These are phyloP conservation scores for Embiotoca jacksoni DNA, from an alignment of 2,113 vertebrate species.

Conservation along the genomic window DNA sequence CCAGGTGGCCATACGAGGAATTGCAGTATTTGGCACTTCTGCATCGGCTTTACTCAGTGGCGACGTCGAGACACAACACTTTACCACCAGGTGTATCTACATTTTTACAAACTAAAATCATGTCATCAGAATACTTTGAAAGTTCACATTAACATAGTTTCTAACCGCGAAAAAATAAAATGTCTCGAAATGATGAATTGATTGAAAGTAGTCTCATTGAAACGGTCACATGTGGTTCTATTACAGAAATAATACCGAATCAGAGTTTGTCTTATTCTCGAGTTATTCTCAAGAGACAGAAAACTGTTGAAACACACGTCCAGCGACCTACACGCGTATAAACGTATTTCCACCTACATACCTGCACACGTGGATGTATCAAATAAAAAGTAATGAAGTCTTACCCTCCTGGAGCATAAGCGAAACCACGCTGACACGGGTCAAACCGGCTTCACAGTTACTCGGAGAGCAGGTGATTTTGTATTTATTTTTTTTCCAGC, in stretches of 20 bases:
- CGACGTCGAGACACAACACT: no score
- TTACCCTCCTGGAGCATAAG: constrained; percentile 24
- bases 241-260: no score
- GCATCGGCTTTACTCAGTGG: no score
- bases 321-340: not conserved
- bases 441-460: constrained; percentile 9
- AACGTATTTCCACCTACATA: not conserved
- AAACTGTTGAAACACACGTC: not conserved
- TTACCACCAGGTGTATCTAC: no score
- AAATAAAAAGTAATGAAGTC: constrained; percentile 26
- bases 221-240: not conserved
- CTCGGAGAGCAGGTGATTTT: constrained; percentile 26
- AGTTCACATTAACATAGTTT: no score
- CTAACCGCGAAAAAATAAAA: no score
- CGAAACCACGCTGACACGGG: constrained; percentile 28
- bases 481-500: not conserved
- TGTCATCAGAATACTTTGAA: no score
- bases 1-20: no score
- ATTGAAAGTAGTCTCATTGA: no score
- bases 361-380: constrained; percentile 21
- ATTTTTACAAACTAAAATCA: no score
- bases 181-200: no score
- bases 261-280: not conserved
- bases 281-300: not conserved
- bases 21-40: no score